Evolutionary conservation across 2,113 vertebrate genomes (phyloP).

Genomic region (Dasypus novemcinctus): DNA sequence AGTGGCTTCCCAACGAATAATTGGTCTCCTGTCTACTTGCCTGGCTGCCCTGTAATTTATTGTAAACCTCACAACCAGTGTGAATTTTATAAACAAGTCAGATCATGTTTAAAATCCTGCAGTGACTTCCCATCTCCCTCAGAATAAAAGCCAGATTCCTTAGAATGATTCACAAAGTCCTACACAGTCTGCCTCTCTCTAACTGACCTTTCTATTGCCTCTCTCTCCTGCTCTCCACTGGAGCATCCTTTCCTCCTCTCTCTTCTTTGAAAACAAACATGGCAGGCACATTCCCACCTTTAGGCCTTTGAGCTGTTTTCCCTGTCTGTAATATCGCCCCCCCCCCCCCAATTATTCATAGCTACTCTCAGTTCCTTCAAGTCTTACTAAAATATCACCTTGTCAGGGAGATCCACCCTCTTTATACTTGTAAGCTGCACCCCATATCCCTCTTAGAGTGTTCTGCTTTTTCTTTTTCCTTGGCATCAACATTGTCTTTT

Average conservation of each 20-base stretch:
- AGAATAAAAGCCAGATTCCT: background rate
- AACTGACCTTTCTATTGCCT: background rate
- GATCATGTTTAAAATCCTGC: background rate
- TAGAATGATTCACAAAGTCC: background rate
- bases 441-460: background rate
- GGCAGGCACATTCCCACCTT: background rate
- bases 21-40: background rate
- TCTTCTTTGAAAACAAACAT: background rate
- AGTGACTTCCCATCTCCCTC: background rate
- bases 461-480: background rate
- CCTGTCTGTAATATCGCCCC: background rate
- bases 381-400: background rate
- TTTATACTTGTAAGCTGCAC: background rate
- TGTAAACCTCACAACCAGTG: background rate
- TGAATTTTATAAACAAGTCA: background rate
- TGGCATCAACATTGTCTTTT: background rate
- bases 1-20: background rate
- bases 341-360: background rate
- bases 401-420: background rate
- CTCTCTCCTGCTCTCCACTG: background rate
- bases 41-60: background rate
- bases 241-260: background rate
- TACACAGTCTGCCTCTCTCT: background rate
- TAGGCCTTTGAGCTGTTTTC: background rate
- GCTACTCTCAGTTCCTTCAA: background rate